These are phyloP conservation scores for Monochamus saltuarius DNA, from an alignment of 1,140 invertebrate genomes.

Conservation along the genomic window DNA sequence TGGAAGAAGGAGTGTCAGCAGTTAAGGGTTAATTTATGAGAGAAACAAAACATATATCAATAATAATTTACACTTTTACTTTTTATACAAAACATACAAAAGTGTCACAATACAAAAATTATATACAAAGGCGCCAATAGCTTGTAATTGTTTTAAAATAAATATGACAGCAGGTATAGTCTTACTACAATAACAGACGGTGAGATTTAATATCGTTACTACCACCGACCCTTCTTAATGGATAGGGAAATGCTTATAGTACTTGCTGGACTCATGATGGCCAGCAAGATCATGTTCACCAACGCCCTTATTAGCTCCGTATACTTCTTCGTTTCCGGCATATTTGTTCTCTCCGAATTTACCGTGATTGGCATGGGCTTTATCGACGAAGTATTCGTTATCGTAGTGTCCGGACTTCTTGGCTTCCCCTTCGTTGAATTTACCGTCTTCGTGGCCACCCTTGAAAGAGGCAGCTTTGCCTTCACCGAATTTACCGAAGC, in stretches of 20 bases:
- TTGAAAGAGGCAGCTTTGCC: constrained; percentile 56
- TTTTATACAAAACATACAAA: too few relatives aligned
- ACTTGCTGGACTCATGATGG: constrained; percentile 56
- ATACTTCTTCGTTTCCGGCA: constrained; percentile 54
- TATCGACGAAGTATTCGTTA: constrained; percentile 55
- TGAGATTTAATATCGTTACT: too few relatives aligned
- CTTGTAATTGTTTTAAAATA: too few relatives aligned
- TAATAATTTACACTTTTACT: too few relatives aligned
- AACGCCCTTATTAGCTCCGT: constrained; percentile 49
- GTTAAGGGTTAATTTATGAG: too few relatives aligned
- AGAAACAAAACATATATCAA: too few relatives aligned
- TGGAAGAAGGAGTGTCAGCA: too few relatives aligned
- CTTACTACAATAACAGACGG: too few relatives aligned
- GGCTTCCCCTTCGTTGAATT: constrained; percentile 55
- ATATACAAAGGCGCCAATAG: too few relatives aligned
- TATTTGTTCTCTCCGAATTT: constrained; percentile 59
- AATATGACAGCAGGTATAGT: too few relatives aligned
- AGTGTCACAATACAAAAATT: too few relatives aligned
- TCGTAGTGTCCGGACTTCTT: constrained; percentile 59
- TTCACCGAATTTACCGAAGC: constrained; percentile 56
- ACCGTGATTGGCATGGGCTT: constrained; percentile 57
- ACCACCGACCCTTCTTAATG: too few relatives aligned
- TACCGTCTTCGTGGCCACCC: constrained; percentile 58
- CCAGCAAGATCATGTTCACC: constrained; percentile 57
- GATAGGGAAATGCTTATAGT: constrained; percentile 43